phyloP scores from a whole-genome alignment of 2,113 vertebrate species.

The Reinhardtius hippoglossoides region DNA sequence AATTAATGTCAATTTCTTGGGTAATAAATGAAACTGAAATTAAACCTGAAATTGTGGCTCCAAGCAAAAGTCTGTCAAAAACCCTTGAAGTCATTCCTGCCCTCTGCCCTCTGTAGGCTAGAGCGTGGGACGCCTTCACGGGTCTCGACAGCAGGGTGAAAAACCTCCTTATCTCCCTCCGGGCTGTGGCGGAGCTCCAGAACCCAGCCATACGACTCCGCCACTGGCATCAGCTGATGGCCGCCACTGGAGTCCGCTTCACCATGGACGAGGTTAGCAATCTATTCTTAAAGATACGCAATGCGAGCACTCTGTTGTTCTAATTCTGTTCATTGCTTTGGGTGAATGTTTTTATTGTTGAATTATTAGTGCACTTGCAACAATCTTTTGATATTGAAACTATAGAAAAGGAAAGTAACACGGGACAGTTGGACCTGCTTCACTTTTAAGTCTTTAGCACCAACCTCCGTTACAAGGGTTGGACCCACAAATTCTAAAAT shows the following conservation, averaged over 20 bases:
- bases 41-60: background rate
- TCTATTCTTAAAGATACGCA: background rate
- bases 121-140: conserved; percentile 89
- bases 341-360: background rate
- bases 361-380: conserved; percentile 7
- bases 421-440: too few species aligned
- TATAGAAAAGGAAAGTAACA: background rate
- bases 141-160: conserved; percentile 89
- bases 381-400: background rate
- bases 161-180: conserved; percentile 88
- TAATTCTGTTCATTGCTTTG: background rate
- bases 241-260: conserved; percentile 86
- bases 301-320: background rate
- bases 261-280: conserved; percentile 82
- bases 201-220: conserved; percentile 90
- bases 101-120: conserved; percentile 64
- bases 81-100: conserved; percentile 3
- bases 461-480: too few species aligned
- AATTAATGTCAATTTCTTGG: background rate
- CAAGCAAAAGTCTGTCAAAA: background rate
- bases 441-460: background rate
- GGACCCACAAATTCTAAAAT: background rate
- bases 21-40: too few species aligned
- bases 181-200: conserved; percentile 91
- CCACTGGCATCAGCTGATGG: conserved; percentile 95